Conservation (phyloP, 2,113 vertebrate species). For the Oreocharis arfaki region DNA sequence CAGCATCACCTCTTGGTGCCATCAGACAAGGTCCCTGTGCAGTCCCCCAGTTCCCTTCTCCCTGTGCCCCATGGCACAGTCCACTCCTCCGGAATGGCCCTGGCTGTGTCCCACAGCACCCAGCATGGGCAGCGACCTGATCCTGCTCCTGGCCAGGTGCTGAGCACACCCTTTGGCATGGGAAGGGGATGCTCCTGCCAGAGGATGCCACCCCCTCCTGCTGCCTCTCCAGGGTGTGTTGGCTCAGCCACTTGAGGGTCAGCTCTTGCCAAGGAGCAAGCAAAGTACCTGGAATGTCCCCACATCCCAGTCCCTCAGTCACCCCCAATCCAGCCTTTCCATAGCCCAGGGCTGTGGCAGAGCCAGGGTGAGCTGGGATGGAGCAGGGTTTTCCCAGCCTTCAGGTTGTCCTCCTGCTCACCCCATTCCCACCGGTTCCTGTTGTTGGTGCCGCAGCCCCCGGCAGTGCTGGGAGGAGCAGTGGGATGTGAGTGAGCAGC, state of each 20-base stretch:
- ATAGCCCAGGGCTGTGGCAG: background rate
- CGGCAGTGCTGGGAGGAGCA: background rate
- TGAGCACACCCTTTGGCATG: accelerated
- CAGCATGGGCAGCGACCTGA: accelerated
- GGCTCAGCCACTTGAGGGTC: accelerated
- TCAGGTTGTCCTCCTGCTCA: background rate
- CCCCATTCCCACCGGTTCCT: background rate
- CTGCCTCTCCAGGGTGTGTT: background rate
- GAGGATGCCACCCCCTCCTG: background rate
- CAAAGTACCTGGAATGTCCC: background rate
- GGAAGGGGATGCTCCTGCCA: background rate
- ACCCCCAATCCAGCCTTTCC: accelerated
- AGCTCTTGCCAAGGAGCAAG: background rate
- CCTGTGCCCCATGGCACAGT: background rate
- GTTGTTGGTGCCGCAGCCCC: background rate
- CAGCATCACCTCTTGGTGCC: background rate
- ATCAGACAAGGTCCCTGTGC: background rate
- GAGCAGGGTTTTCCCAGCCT: background rate
- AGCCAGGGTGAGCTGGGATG: background rate
- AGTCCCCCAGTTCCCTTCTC: background rate
- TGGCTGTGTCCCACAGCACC: background rate
- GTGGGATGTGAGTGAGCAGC: background rate
- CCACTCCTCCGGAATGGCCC: background rate
- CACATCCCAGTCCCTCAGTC: background rate
- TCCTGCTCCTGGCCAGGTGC: background rate